Base-by-base conservation (phyloP, 2,888 invertebrate species). In the Melanchra persicariae region DNA sequence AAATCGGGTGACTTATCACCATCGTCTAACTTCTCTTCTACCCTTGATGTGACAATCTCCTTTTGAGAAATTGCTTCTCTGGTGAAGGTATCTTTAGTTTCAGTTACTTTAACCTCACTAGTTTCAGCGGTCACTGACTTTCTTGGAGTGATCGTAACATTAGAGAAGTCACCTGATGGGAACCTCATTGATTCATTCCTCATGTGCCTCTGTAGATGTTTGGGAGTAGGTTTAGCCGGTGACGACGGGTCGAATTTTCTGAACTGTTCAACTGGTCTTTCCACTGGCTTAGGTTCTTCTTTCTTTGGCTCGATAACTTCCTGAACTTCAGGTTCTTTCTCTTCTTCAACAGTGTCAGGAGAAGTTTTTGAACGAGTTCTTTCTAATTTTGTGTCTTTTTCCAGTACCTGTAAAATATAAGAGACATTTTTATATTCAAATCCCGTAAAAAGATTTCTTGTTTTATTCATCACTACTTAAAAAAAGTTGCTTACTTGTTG, bases 171-270 rank as follows among this genome's bases (percentile, higher is more conserved):
- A 37, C 96, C 96, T 1, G 96, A 96, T 10, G 96, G 96, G 78
- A 96, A 96, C 79, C 96, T 91, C 96, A 96, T 96, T 0, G 96
- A 96, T 77, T 96, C 96, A 77, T 96, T 96, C 86, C 96, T 93
- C 92, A 96, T 95, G 79, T 96, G 96, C 70, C 96, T 91, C 87
- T 96, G 96, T 81, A 96, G 87, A 87, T 96, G 96, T 87, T 96
- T 96, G 1, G 96, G 96, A 4, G 96, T 96, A n/a, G 96, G 95
- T 82, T 96, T 96, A 17, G 91, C 94, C 7, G 96, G 96, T 19
- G 95, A 95, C 0, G 94, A 95, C 0, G 95, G 95, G 63, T 96
- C 96, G 76, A 91, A 95, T 78, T 96, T 95, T 75, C 94, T 92
- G 62, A 95, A 95, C 77, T 93, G 94, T 72, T 96, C 96, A 3